phyloP scores from a whole-genome alignment of 2,797 vertebrate genomes.

The Myotis daubentonii region DNA sequence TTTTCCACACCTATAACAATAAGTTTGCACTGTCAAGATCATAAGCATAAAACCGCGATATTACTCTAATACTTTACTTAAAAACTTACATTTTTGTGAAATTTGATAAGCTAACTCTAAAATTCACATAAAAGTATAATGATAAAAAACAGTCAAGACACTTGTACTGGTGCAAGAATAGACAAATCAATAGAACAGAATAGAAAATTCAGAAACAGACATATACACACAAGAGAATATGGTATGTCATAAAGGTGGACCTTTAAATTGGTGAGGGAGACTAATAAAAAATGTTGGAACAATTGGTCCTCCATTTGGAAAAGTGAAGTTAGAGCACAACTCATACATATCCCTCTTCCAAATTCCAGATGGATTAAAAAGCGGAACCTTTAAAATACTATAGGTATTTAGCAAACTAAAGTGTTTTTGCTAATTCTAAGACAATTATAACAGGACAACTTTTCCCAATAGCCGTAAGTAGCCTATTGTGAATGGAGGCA shows the following conservation, averaged over 20 bases:
- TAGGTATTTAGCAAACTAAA: not conserved
- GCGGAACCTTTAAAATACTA: not conserved
- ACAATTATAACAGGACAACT: not conserved
- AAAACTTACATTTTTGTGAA: not conserved
- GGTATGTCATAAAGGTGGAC: not conserved
- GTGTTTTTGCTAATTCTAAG: not conserved
- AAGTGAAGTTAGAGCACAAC: not conserved
- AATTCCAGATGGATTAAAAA: not conserved
- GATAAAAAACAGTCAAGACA: not conserved
- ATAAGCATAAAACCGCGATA: not conserved
- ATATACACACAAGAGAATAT: not conserved
- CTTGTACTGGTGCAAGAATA: not conserved
- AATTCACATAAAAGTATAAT: slow-evolving; percentile 11
- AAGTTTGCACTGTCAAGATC: not conserved
- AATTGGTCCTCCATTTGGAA: not conserved
- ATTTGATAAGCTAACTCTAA: slow-evolving; percentile 18
- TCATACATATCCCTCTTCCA: not conserved
- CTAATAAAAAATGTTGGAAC: not conserved
- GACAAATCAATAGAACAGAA: not conserved
- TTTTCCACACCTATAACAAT: not conserved
- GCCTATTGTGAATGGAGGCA: not conserved
- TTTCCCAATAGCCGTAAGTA: fast-evolving
- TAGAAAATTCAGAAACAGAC: not conserved
- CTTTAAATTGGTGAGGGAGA: not conserved
- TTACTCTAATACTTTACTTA: not conserved